Evolutionary conservation across 2,888 invertebrate genomes (phyloP).

Genomic region (Nomada fucata): DNA sequence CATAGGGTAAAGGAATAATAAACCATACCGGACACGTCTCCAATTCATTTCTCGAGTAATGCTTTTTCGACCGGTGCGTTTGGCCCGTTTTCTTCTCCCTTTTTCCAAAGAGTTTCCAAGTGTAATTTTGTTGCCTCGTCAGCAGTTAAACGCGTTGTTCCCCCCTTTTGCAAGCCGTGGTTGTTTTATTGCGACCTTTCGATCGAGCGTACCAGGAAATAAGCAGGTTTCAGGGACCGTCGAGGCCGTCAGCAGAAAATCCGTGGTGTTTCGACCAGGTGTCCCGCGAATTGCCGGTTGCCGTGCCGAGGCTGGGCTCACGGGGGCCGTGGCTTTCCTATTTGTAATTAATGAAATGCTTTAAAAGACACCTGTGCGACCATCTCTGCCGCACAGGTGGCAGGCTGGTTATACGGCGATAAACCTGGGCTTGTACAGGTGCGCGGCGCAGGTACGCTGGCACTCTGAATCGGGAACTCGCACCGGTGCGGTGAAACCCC

Average conservation of each 20-base stretch:
- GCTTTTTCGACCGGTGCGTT: background rate
- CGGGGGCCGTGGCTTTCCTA: slow-evolving; percentile 67
- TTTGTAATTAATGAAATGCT: slow-evolving; percentile 80
- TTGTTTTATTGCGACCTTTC: slow-evolving; percentile 50
- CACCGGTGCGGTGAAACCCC: slow-evolving; percentile 63
- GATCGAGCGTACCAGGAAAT: slow-evolving; percentile 34
- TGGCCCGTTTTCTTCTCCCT: background rate
- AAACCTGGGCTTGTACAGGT: slow-evolving; percentile 72
- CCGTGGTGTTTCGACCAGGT: slow-evolving; percentile 53
- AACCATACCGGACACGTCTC: background rate
- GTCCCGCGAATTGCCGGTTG: slow-evolving; percentile 52
- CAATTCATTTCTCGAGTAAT: background rate
- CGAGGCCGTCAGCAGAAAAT: slow-evolving; percentile 52
- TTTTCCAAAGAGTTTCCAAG: background rate
- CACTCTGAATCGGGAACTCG: slow-evolving; percentile 71
- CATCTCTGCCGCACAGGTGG: slow-evolving; percentile 77
- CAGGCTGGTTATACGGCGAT: slow-evolving; percentile 68
- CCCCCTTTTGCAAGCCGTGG: slow-evolving; percentile 6
- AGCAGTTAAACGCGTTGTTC: slow-evolving; percentile 17
- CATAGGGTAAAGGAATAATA: too few species aligned
- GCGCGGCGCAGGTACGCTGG: slow-evolving; percentile 64
- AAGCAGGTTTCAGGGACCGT: slow-evolving; percentile 38
- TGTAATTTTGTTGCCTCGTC: slow-evolving; percentile 30
- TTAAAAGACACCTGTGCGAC: slow-evolving; percentile 79
- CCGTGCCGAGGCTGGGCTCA: slow-evolving; percentile 22